Conservation (phyloP, 2,113 vertebrate species). For the Mormoops blainvillei region DNA sequence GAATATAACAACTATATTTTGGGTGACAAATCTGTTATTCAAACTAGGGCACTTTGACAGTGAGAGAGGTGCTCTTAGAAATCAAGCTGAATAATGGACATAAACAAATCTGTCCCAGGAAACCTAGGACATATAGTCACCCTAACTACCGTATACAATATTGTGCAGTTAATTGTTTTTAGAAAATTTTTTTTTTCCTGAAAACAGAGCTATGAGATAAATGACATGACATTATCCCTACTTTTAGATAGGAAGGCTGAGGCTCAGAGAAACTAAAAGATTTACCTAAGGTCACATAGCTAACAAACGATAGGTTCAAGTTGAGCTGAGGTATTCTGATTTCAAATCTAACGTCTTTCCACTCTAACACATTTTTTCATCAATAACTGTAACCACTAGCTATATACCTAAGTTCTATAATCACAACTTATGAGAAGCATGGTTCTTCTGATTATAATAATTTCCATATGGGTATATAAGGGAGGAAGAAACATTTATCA, state of each 20-base stretch:
- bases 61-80: not conserved
- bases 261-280: not conserved
- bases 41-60: not conserved
- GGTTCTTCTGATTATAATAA: not conserved
- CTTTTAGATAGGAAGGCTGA: not conserved
- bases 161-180: not conserved
- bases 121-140: not conserved
- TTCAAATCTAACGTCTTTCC: not conserved
- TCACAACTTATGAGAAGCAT: not conserved
- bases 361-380: not conserved
- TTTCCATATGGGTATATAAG: not conserved
- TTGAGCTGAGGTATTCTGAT: not conserved
- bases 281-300: not conserved
- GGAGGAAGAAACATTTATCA: not conserved
- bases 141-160: not conserved
- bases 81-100: not conserved
- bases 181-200: not conserved
- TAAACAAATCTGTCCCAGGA: not conserved
- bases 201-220: not conserved
- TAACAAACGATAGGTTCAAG: not conserved
- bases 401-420: not conserved
- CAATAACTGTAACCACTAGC: not conserved
- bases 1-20: not conserved
- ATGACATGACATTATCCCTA: not conserved
- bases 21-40: not conserved